Evolutionary conservation across 2,888 invertebrate species (phyloP), one percentile per base, ranked within the genome.

Genomic region (Nomada goodeniana): DNA sequence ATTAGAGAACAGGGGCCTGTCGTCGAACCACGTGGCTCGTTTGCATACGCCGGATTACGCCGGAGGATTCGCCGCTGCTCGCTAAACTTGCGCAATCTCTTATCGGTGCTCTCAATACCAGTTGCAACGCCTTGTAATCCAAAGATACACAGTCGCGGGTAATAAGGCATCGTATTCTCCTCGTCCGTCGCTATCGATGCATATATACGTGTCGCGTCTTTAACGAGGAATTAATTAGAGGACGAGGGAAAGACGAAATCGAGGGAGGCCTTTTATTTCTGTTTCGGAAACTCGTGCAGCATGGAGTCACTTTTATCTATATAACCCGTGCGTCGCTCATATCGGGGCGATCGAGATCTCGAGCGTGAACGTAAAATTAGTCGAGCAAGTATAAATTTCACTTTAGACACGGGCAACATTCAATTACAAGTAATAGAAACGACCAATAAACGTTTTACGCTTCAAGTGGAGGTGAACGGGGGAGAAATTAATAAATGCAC

Each of bases 121-220:
- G 90, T 91, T 91, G 90, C 90, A 89, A 89, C 91, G 87, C 85
- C 87, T 88, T 86, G 81, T 90, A 90, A 91, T 91, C 91, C 91
- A 65, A 88, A 88, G 82, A 82, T 83, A 89, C 86, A 89, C 87
- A 90, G 81, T 82, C 83, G 83, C 72, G 78, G 80, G 85, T 79
- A 47, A 47, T 47, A 75, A 23, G 67, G 75, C 63, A 64, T 63
- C 80, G 59, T 55, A 60, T 74, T 72, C 29, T 15, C 65, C 50
- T 42, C 36, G 26, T 36, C 67, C 47, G 71, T 59, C 57, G 20
- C 13, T 11, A n/a, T 2, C 52, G 23, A 68, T 69, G 55, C 47
- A 52, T 36, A 18, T 26, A 47, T 7, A 26, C 20, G 36, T 0
- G 20, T 11, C 29, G 18, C 1, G 44, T 26, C 15, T 47, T 4